Conservation (phyloP, 2,113 vertebrate species). For the Gymnocephalus cernua region DNA sequence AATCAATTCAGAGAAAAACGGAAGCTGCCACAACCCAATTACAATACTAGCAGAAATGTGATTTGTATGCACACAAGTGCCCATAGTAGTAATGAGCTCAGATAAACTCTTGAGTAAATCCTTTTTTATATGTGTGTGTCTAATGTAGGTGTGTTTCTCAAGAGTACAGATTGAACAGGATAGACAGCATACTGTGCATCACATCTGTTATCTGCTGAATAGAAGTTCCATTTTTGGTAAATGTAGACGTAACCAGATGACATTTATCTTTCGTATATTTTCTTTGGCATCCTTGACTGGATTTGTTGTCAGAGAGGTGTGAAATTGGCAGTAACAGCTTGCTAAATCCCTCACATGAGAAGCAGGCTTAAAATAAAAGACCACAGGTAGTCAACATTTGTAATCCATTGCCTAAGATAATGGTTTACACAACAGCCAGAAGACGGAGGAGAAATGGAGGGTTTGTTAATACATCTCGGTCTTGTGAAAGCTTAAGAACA, state of each 20-base stretch:
- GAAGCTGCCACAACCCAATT: constrained; percentile 7
- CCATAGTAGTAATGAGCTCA: constrained; percentile 13
- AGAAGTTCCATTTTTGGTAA: background rate
- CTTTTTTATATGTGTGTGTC: background rate
- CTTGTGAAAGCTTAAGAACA: background rate
- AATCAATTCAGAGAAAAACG: constrained; percentile 38
- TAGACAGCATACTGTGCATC: background rate
- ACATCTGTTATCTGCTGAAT: constrained; percentile 1
- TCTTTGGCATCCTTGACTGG: background rate
- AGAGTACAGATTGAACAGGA: background rate
- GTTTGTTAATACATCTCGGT: background rate
- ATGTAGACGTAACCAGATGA: background rate
- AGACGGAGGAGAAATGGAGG: background rate
- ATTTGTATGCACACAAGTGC: constrained; percentile 26
- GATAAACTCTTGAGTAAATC: constrained; percentile 15
- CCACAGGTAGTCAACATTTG: background rate
- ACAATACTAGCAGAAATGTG: background rate
- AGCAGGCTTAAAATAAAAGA: background rate
- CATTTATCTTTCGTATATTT: background rate
- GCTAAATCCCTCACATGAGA: background rate
- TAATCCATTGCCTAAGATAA: background rate
- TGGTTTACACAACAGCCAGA: background rate
- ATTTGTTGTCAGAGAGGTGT: constrained; percentile 19
- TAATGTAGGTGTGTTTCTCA: background rate
- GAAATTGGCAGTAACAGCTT: constrained; percentile 24